Evolutionary conservation across 2,113 vertebrate genomes (phyloP).

Genomic region (Percina caprodes): DNA sequence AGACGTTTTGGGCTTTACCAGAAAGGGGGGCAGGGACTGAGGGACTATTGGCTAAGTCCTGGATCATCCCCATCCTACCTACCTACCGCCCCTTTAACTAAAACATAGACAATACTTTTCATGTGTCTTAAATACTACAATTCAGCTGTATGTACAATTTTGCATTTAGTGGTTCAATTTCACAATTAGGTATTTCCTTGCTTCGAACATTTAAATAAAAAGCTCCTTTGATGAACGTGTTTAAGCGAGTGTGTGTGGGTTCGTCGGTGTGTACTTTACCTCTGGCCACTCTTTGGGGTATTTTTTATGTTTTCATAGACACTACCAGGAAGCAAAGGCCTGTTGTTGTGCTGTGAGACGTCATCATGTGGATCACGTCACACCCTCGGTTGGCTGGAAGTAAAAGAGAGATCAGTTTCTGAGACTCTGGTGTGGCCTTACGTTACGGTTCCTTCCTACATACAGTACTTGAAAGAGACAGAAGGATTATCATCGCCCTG

Average conservation of each 20-base stretch:
- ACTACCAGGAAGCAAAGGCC: slow-evolving; percentile 15
- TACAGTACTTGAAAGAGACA: slow-evolving; percentile 4
- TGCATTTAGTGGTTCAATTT: not conserved
- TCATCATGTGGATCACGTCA: not conserved
- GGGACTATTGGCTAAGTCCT: no score
- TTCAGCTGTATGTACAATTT: not conserved
- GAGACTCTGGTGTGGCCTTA: slow-evolving; percentile 59
- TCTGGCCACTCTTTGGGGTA: slow-evolving; percentile 54
- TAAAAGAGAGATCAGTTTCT: slow-evolving; percentile 33
- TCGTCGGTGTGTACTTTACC: slow-evolving; percentile 53
- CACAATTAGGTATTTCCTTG: not conserved
- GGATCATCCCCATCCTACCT: no score
- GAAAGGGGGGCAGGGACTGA: no score
- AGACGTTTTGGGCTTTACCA: no score
- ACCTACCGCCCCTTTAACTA: no score
- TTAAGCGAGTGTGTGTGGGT: slow-evolving; percentile 29
- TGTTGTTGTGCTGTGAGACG: not conserved
- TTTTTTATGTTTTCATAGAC: slow-evolving; percentile 63
- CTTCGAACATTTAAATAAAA: not conserved
- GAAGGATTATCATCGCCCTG: not conserved
- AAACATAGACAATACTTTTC: no score
- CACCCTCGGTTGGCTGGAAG: not conserved
- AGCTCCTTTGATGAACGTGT: slow-evolving; percentile 11
- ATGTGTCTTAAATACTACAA: not conserved
- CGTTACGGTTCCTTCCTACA: slow-evolving; percentile 42